Percentiles rank a stretch among this genome's conserved stretches.
Evolutionary conservation across 2,113 vertebrate species (phyloP).

Genomic region (Corvus moneduloides): DNA sequence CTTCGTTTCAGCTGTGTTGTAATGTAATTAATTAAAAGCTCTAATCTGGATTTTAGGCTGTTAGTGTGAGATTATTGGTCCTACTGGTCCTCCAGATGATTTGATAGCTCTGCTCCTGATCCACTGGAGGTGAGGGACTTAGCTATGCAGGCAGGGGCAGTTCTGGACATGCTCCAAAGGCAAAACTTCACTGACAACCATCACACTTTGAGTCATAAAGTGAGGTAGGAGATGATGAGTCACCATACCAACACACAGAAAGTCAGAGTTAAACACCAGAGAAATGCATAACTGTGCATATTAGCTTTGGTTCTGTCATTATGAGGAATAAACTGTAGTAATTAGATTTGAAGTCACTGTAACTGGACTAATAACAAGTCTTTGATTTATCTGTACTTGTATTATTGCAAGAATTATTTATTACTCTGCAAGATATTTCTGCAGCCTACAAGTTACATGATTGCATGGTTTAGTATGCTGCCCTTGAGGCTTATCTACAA

Average conservation of each 20-base stretch:
- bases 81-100: background rate
- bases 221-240: background rate
- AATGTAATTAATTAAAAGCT: background rate
- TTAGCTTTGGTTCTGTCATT: background rate
- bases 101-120: background rate
- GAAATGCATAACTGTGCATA: background rate
- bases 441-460: background rate
- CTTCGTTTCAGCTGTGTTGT: background rate
- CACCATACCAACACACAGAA: background rate
- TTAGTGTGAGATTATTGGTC: background rate
- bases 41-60: background rate
- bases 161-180: background rate
- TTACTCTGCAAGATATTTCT: background rate
- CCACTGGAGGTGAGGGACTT: background rate
- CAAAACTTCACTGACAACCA: background rate
- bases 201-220: background rate
- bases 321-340: background rate
- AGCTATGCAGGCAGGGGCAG: background rate
- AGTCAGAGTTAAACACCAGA: background rate
- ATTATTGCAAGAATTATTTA: background rate
- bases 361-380: background rate
- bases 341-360: background rate
- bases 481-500: background rate
- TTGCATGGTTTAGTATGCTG: background rate
- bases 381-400: background rate